Evolutionary conservation across 2,797 vertebrate genomes (phyloP).

Genomic region (Danio albolineatus): DNA sequence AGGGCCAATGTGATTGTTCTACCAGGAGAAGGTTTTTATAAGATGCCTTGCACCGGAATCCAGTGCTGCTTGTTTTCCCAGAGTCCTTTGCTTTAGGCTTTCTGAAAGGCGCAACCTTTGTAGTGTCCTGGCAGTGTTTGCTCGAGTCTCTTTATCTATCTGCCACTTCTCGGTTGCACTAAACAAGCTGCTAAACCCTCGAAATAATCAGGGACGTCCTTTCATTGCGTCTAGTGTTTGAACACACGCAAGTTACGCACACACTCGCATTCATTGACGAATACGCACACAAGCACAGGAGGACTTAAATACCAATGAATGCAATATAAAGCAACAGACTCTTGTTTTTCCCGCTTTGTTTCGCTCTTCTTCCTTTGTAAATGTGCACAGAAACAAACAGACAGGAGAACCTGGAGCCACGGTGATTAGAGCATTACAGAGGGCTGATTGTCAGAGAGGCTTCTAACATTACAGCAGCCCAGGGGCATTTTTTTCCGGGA

Average conservation of each 20-base stretch:
- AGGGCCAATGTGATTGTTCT: constrained; percentile 24
- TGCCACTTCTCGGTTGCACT: constrained; percentile 47
- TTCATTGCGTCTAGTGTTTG: constrained; percentile 33
- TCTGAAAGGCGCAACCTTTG: constrained; percentile 50
- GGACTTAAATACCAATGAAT: constrained; percentile 38
- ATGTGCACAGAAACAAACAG: constrained; percentile 7
- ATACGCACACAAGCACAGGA: constrained; percentile 5
- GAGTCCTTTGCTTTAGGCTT: constrained; percentile 39
- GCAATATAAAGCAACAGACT: not conserved
- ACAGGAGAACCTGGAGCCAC: constrained; percentile 18
- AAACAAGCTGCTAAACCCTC: constrained; percentile 47
- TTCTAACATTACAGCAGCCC: constrained; percentile 34
- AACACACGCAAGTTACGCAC: constrained; percentile 10
- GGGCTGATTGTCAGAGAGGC: constrained; percentile 42
- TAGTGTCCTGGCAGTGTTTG: constrained; percentile 36
- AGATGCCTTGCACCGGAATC: constrained; percentile 28
- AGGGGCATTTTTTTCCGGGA: constrained; percentile 35
- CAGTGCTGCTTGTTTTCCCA: constrained; percentile 54
- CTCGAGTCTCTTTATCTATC: constrained; percentile 38
- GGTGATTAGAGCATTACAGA: constrained; percentile 41
- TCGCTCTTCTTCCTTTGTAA: not conserved
- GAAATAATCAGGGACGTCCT: constrained; percentile 34
- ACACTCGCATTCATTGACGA: constrained; percentile 24
- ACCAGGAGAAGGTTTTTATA: constrained; percentile 49
- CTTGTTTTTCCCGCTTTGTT: constrained; percentile 6